Percentiles rank a stretch among this genome's conserved stretches.
Evolutionary conservation across 1,140 invertebrate genomes (phyloP).

Genomic region (Tetramorium alpestre): DNA sequence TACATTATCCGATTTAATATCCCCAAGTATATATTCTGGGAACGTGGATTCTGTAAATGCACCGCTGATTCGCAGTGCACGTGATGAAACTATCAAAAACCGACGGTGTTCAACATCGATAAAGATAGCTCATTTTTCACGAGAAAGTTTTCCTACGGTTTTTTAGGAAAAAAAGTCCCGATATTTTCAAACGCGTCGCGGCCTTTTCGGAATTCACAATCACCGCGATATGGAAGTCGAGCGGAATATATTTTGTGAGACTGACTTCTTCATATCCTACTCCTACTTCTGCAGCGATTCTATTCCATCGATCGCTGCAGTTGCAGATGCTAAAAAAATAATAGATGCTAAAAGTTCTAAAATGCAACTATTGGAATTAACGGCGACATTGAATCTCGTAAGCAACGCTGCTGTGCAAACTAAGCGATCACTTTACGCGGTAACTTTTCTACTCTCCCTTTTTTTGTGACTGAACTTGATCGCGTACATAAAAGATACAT

Average conservation of each 20-base stretch:
- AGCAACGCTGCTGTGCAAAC: background rate
- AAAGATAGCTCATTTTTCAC: background rate
- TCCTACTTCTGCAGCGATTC: background rate
- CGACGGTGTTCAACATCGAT: background rate
- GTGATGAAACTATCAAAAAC: slow-evolving; percentile 1
- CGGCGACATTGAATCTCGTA: background rate
- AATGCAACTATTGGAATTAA: background rate
- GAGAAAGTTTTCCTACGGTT: background rate
- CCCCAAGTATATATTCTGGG: background rate
- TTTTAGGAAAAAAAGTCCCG: background rate
- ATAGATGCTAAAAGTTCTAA: background rate
- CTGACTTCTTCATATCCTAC: background rate
- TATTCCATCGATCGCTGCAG: background rate
- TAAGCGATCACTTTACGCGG: background rate
- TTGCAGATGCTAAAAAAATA: background rate
- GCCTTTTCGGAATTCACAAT: background rate
- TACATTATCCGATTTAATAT: slow-evolving; percentile 9
- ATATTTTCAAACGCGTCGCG: background rate
- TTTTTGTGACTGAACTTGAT: background rate
- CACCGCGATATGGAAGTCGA: background rate
- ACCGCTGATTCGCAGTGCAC: background rate
- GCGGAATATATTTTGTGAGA: background rate
- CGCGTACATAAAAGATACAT: background rate
- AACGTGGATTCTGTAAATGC: background rate
- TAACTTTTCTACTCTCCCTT: background rate